These are phyloP conservation scores for Ctenochaetus hawaiiensis DNA, from an alignment of 2,797 vertebrate species.

Conservation along the genomic window DNA sequence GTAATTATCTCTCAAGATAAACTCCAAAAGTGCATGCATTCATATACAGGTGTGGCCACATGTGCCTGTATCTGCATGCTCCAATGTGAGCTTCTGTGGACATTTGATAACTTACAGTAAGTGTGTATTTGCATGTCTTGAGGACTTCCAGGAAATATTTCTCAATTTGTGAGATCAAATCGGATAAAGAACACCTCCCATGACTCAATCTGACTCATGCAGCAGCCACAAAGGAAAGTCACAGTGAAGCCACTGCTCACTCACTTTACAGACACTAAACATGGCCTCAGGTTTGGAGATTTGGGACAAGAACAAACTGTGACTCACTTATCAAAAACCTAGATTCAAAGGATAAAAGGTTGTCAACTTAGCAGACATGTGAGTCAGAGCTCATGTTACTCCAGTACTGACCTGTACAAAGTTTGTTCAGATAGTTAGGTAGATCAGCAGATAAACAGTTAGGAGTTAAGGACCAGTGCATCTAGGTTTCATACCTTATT, in stretches of 20 bases:
- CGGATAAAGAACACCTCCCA: slow-evolving; percentile 45
- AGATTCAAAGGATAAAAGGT: slow-evolving; percentile 24
- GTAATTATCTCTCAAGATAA: neutral
- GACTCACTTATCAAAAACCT: neutral
- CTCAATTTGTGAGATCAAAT: slow-evolving; percentile 45
- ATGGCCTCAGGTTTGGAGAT: slow-evolving; percentile 55
- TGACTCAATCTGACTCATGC: slow-evolving; percentile 68
- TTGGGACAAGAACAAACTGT: too few relatives aligned
- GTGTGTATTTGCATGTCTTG: slow-evolving; percentile 1
- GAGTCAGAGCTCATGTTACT: slow-evolving; percentile 9
- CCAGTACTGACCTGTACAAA: neutral
- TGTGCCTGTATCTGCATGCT: slow-evolving; percentile 22
- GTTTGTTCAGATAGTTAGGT: neutral
- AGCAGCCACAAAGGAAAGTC: slow-evolving; percentile 38
- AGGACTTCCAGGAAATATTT: slow-evolving; percentile 42
- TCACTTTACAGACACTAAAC: slow-evolving; percentile 27
- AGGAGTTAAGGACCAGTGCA: too few relatives aligned
- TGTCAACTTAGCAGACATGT: slow-evolving; percentile 7
- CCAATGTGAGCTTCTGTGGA: neutral
- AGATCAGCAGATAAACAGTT: neutral
- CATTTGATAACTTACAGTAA: too few relatives aligned
- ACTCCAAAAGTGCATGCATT: neutral
- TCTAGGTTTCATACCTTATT: too few relatives aligned
- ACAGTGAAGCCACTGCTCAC: slow-evolving; percentile 26
- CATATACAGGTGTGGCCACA: neutral